Conservation (phyloP, 2,113 vertebrate species). For the Benitochromis conjunctus region DNA sequence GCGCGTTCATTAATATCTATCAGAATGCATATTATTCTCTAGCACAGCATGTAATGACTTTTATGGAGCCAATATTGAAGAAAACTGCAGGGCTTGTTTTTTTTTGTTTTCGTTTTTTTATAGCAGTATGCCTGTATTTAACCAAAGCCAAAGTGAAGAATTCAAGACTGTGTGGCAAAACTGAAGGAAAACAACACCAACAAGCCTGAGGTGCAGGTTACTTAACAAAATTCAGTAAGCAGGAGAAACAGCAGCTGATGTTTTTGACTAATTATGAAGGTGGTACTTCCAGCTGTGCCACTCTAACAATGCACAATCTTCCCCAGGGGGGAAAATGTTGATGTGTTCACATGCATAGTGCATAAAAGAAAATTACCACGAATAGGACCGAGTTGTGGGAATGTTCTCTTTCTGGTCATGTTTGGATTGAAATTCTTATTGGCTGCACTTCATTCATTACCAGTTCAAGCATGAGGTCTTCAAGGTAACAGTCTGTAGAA, state of each 20-base stretch:
- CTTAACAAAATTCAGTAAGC: neutral
- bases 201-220: neutral
- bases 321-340: neutral
- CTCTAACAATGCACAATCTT: slow-evolving; percentile 6
- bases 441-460: neutral
- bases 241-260: neutral
- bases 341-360: neutral
- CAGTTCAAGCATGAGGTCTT: neutral
- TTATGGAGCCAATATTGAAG: neutral
- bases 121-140: neutral
- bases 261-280: slow-evolving; percentile 23
- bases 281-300: slow-evolving; percentile 21
- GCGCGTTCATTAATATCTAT: neutral
- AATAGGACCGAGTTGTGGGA: neutral
- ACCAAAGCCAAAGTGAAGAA: neutral
- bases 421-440: slow-evolving; percentile 3
- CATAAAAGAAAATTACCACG: neutral
- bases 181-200: neutral
- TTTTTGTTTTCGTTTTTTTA: neutral
- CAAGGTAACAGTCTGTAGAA: neutral
- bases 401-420: neutral
- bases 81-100: neutral
- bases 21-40: neutral
- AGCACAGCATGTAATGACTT: neutral
- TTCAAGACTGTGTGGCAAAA: neutral